Evolutionary conservation across 2,797 vertebrate genomes (phyloP).

Genomic region (Amniataba percoides): DNA sequence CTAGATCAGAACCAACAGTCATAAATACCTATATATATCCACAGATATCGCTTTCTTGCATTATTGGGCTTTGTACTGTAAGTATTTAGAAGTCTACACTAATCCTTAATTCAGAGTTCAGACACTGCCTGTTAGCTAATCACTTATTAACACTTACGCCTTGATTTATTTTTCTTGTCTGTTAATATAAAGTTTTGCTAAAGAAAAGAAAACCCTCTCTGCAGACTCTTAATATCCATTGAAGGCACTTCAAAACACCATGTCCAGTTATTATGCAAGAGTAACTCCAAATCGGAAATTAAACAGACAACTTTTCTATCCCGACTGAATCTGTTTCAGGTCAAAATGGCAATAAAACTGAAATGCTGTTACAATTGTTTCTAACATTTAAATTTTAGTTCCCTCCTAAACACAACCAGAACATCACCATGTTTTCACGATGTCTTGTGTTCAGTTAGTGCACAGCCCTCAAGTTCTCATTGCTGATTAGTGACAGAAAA

Average conservation of each 20-base stretch:
- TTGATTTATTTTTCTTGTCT: not conserved
- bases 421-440: not conserved
- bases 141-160: not conserved
- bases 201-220: not conserved
- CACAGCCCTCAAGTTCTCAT: slow-evolving; percentile 30
- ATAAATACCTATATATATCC: not conserved
- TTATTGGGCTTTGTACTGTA: not conserved
- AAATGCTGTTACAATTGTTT: not conserved
- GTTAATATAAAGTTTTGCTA: not conserved
- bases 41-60: not conserved
- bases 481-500: slow-evolving; percentile 33
- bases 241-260: not conserved
- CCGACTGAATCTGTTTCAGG: not conserved
- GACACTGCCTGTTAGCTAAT: not conserved
- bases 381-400: not conserved
- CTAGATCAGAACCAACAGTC: not conserved
- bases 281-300: not conserved
- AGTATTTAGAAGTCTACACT: not conserved
- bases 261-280: not conserved
- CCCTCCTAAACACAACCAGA: not conserved
- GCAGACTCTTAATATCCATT: not conserved
- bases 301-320: not conserved
- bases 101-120: not conserved
- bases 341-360: not conserved
- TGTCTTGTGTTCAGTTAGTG: slow-evolving; percentile 13